Base-by-base conservation (phyloP, 2,113 vertebrate species). In the Natator depressus region DNA sequence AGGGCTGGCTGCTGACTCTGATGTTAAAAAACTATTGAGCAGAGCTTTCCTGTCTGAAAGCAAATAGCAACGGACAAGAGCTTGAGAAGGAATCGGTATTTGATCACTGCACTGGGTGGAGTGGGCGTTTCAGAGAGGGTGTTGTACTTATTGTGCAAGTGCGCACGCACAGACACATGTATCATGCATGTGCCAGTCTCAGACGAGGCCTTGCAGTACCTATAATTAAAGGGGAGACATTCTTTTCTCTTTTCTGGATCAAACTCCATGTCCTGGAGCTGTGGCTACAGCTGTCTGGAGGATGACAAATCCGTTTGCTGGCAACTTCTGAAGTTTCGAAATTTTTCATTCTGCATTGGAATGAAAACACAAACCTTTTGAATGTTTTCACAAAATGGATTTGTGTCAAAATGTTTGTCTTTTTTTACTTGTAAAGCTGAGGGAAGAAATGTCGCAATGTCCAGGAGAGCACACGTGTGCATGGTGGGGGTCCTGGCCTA, bases 31-130 rank as follows among this genome's bases (percentile, higher is more conserved):
- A 51, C 25, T 54, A 1, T 0, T 4, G 62, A 22, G 54, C 62
- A 42, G 0, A 10, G 65, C 59, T 90, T 9, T 31, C 50, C 81
- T 92, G 49, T 1, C 79, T 51, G 53, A 80, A n/a, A 85, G 75
- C 25, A 86, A 42, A 90, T 80, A 84, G 47, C 72, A 1, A 0
- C 0, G 59, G 19, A 0, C 22, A 1, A 0, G 20, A 81, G 49
- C 5, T 16, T 42, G 53, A 88, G 84, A 79, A 78, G 46, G 75
- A 57, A 46, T 27, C 7, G 1, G 22, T 31, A 75, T 31, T 75
- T 86, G 65, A 8, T 83, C 10, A 25, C 24, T 46, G 22, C 14
- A 4, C 6, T 25, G 42, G 75, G 24, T 14, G 75, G 24, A 47
- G 75, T 12, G 24, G 12, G 10, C 42, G 13, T 47, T 47, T 47